phyloP scores from a whole-genome alignment of 2,888 invertebrate species.

The Deroplatys truncata region DNA sequence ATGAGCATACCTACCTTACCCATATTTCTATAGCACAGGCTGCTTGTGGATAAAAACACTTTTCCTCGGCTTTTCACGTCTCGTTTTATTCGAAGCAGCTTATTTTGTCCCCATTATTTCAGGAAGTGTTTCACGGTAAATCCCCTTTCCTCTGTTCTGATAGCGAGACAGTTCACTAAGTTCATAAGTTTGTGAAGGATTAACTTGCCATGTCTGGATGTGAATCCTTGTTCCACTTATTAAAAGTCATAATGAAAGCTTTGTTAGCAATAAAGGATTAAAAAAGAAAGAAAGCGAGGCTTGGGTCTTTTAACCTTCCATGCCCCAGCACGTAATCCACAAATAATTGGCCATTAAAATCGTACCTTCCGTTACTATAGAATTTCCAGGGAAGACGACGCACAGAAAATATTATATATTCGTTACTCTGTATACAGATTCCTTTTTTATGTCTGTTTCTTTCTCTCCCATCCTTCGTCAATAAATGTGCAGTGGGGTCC shows the following conservation, averaged over 20 bases:
- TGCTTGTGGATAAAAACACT: too few relatives aligned
- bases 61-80: too few relatives aligned
- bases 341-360: constrained; percentile 13
- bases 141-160: neutral
- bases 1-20: too few relatives aligned
- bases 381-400: neutral
- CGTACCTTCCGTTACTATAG: neutral
- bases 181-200: neutral
- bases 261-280: neutral
- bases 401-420: neutral
- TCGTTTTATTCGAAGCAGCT: too few relatives aligned
- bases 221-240: neutral
- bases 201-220: neutral
- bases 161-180: neutral
- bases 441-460: neutral
- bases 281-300: neutral
- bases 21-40: too few relatives aligned
- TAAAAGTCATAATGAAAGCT: neutral
- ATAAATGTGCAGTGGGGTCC: neutral
- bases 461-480: neutral
- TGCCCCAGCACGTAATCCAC: neutral
- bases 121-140: neutral
- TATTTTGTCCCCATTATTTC: neutral
- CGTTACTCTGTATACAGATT: neutral
- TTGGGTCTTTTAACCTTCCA: neutral